Evolutionary conservation across 2,797 vertebrate species (phyloP), one percentile per base, ranked within the genome.

Genomic region (Nannoperca australis): DNA sequence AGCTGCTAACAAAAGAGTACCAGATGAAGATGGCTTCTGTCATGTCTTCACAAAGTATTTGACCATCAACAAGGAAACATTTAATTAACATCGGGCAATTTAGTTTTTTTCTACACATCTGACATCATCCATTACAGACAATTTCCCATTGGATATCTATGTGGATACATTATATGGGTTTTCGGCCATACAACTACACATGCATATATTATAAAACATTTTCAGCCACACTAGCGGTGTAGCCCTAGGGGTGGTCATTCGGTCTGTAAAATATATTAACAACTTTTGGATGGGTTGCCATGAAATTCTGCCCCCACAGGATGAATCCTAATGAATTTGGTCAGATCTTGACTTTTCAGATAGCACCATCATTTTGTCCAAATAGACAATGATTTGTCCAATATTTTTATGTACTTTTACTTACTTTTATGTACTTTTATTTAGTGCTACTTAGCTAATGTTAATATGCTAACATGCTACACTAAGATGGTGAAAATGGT

Each of bases 1-100:
- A 53, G 75, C 44, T 54, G 73, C 73, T 63, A 47, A 78, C 32
- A 34, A 76, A 78, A 70, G 58, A 85, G 73, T 75, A 81, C 8
- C 22, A 65, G 83, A 22, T 18, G 36, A 78, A 34, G 42, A 70
- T 2, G 18, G 59, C 58, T 45, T 73, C 75, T 59, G 66, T 56
- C 3, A 4, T 27, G 56, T 55, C 34, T 70, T 73, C 20, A 66
- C 11, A 81, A 70, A 76, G 8, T 17, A 64, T 15, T 0, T 64
- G 42, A 76, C 67, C n/a, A 65, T 53, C 64, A 86, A 73, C 24
- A 34, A 64, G 18, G 30, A 18, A 40, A 40, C 20, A 44, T 66
- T 27, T 18, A 47, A 47, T 71, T 72, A 65, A 65, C 66, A 66
- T 6, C 14, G n/a, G 32, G 18, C 38, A 15, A 34, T 60, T 34